phyloP scores from a whole-genome alignment of 2,113 vertebrate species.

The Ginglymostoma cirratum region DNA sequence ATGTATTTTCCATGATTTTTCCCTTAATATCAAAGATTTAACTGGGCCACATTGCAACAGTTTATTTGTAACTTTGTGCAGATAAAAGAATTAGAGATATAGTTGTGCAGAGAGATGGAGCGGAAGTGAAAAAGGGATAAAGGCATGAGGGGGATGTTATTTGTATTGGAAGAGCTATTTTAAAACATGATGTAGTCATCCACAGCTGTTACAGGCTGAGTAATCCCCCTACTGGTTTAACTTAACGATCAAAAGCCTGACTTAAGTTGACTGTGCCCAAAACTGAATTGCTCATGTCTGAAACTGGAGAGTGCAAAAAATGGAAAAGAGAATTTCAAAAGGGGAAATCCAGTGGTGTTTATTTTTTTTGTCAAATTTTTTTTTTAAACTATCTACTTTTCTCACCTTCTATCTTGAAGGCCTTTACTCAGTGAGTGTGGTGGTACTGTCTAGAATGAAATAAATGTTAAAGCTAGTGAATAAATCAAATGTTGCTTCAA shows the following conservation, averaged over 20 bases:
- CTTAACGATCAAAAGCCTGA: background rate
- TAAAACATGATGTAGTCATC: background rate
- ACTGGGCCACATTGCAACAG: background rate
- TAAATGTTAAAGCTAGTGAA: background rate
- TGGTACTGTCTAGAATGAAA: no score
- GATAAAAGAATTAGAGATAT: background rate
- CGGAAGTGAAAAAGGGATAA: background rate
- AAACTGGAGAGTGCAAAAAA: background rate
- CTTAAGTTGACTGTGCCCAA: background rate
- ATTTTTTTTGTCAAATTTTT: background rate
- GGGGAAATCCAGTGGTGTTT: background rate
- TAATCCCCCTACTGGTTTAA: background rate
- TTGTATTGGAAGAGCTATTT: background rate
- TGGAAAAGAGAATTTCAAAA: background rate
- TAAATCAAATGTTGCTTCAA: background rate
- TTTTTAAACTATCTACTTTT: background rate
- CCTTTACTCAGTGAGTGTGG: background rate
- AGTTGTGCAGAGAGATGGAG: background rate
- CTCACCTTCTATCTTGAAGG: background rate
- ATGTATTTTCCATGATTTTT: background rate
- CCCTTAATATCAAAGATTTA: background rate
- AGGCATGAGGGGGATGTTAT: background rate
- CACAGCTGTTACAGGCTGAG: background rate
- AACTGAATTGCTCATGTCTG: background rate
- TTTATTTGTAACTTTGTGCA: background rate